Base-by-base conservation (phyloP, 1,140 invertebrate genomes). In the Caenorhabditis briggsae region DNA sequence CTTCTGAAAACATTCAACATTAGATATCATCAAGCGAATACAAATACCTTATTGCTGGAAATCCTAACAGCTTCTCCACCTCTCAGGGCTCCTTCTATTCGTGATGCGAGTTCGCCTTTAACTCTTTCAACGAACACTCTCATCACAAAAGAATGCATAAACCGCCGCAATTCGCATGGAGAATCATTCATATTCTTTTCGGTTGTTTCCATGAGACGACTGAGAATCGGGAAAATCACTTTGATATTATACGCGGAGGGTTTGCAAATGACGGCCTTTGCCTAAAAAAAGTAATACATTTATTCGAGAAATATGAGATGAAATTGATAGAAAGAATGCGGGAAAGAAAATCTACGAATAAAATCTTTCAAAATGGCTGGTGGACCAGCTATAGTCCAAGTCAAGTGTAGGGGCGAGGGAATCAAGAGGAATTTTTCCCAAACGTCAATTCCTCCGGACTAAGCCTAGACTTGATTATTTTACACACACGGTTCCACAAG, bases 241-340 rank as follows among this genome's bases (percentile, higher is more conserved):
- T 90, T 84, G 33, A 92, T 89, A 82, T 92, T 92, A 78, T 92
- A 91, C 20, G 88, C 88, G 64, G 88, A 83, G 5, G 91, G 88
- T 16, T 87, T 55, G 74, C 91, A 91, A 41, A 91, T 88, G 7
- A 92, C 65, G 5, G 86, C 58, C n/a, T 89, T 82, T 82, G 85
- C 89, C 90, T 91, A 33, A 33, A 33, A 33, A 33, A 33, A 33
- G 3, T 33, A 33, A 33, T 1, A 3, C 1, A 33, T 33, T 33
- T 33, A 33, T 33, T 33, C 3, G 33, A 33, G 33, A 3, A 33
- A 33, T 3, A 33, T 33, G 33, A 33, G 33, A 33, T 33, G 33
- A 33, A 33, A 33, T 33, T 33, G 33, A 33, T 33, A 33, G 33
- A 33, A 33, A 33, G 33, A 33, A 33, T 33, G 33, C 33, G 33